A percentile compares a stretch with the other conserved stretches of the same genome.
These are phyloP conservation scores for Amphiura filiformis DNA, from an alignment of 35 echinoderm and acorn worm species.

Conservation along the genomic window DNA sequence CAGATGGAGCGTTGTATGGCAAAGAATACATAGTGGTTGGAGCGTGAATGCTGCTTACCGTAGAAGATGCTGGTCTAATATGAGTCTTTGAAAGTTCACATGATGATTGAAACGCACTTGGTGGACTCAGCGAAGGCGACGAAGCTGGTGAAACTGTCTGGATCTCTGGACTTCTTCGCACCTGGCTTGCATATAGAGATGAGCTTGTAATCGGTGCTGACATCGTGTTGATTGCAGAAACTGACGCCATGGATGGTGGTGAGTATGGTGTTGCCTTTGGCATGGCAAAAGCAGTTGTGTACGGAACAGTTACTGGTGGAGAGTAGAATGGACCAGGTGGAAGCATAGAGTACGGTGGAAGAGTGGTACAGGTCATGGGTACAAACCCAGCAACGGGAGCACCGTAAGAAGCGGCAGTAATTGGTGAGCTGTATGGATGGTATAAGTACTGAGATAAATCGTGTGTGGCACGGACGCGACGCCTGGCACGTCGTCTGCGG, in stretches of 20 bases:
- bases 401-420: not conserved
- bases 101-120: not conserved
- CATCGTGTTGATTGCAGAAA: not conserved
- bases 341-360: conserved; percentile 6
- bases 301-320: not conserved
- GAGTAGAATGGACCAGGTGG: not conserved
- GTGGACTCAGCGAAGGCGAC: not conserved
- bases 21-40: not conserved
- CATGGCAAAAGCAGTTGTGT: not conserved
- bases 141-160: not conserved
- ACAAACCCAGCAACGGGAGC: conserved; percentile 16
- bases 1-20: not conserved
- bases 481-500: conserved; percentile 78
- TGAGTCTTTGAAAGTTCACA: not conserved
- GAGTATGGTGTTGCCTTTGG: not conserved
- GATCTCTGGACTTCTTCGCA: not conserved
- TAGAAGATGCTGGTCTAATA: not conserved
- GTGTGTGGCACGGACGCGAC: conserved; percentile 62
- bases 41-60: not conserved
- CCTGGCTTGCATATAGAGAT: not conserved
- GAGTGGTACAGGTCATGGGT: conserved; percentile 25
- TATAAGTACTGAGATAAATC: conserved; percentile 39
- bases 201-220: not conserved
- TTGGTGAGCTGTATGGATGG: not conserved
- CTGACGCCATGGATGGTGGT: not conserved